Evolutionary conservation across 2,797 vertebrate species (phyloP).

Genomic region (Spinus pinus): DNA sequence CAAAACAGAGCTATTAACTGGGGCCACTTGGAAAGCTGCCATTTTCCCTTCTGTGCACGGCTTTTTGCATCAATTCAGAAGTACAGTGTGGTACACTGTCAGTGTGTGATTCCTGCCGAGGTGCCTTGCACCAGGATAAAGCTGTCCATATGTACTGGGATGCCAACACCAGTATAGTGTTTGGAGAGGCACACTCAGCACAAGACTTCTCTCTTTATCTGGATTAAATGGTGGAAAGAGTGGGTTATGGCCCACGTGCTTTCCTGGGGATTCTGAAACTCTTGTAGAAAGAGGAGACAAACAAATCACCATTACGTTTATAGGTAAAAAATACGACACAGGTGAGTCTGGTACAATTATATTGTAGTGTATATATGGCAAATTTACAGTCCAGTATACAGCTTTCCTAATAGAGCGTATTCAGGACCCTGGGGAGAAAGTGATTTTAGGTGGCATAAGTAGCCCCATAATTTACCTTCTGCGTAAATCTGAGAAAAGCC

Average conservation of each 20-base stretch:
- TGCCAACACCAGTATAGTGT: rapidly evolving
- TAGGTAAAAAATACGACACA: background rate
- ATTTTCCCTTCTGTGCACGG: constrained; percentile 11
- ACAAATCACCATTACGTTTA: constrained; percentile 6
- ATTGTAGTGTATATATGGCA: background rate
- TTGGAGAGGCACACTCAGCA: background rate
- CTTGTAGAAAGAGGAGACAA: background rate
- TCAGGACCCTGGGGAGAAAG: constrained; percentile 13
- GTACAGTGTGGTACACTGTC: background rate
- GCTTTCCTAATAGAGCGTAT: constrained; percentile 28
- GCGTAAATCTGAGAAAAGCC: constrained; percentile 6
- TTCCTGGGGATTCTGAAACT: background rate
- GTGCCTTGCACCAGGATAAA: background rate
- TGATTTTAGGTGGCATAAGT: constrained; percentile 29
- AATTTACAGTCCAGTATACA: constrained; percentile 22
- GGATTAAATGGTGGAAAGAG: background rate
- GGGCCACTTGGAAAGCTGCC: constrained; percentile 64
- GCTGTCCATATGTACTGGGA: rapidly evolving
- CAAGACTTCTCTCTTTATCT: background rate
- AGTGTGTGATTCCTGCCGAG: background rate
- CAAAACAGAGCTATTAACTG: constrained; percentile 66
- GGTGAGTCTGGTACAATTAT: constrained; percentile 29
- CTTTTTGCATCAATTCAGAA: constrained; percentile 15
- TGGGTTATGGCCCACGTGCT: rapidly evolving
- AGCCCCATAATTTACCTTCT: constrained; percentile 32